Conservation (phyloP, 2,113 vertebrate genomes). For the Ia io region DNA sequence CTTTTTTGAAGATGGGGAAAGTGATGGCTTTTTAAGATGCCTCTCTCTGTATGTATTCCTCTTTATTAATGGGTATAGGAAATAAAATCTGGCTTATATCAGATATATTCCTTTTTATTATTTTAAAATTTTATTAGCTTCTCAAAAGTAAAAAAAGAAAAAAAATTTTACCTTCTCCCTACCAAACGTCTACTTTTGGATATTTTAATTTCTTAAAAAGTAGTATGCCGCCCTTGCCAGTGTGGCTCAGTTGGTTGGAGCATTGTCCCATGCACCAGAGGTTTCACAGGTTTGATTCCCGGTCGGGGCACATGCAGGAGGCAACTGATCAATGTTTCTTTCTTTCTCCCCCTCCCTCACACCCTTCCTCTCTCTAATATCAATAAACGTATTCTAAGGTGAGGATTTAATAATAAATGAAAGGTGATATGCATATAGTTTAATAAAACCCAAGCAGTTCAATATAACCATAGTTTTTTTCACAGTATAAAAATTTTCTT, state of each 20-base stretch:
- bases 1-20: slow-evolving; percentile 82
- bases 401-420: neutral
- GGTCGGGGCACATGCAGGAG: neutral
- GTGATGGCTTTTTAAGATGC: slow-evolving; percentile 92
- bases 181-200: slow-evolving; percentile 1
- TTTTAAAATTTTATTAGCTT: neutral
- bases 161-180: neutral
- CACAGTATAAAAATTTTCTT: neutral
- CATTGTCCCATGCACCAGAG: neutral
- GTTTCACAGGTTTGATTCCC: neutral
- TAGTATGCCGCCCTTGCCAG: neutral
- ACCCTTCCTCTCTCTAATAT: neutral
- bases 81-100: slow-evolving; percentile 29
- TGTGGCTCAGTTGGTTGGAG: neutral
- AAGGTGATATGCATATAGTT: neutral
- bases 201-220: slow-evolving; percentile 43
- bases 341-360: neutral
- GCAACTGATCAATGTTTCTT: neutral
- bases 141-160: neutral
- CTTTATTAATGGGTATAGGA: neutral
- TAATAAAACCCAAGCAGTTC: neutral
- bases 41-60: slow-evolving; percentile 85
- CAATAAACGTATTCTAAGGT: neutral
- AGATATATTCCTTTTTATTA: slow-evolving; percentile 26
- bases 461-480: neutral